Evolutionary conservation across 2,888 invertebrate genomes (phyloP).

Genomic region (Harmothoe impar): DNA sequence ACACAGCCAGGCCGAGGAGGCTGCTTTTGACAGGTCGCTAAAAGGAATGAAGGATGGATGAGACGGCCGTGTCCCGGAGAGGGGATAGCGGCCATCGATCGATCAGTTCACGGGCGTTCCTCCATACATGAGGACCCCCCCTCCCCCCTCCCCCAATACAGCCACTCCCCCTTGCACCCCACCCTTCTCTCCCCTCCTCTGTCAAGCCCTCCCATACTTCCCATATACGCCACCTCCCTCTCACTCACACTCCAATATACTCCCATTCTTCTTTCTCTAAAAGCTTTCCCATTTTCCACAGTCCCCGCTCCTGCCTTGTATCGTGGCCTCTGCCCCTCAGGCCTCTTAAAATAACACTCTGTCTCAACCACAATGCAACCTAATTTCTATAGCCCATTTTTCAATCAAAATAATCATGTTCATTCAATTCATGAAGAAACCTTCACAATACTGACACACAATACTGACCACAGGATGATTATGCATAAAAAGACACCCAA

Average conservation of each 20-base stretch:
- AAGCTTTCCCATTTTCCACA: no score
- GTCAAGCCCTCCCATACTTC: not conserved
- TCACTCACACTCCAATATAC: no score
- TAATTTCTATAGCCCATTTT: no score
- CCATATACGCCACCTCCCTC: not conserved
- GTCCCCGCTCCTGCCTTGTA: no score
- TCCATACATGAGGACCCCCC: not conserved
- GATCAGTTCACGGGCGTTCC: slow-evolving; percentile 8
- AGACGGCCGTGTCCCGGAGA: not conserved
- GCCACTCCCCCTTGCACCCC: not conserved
- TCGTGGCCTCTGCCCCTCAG: not conserved
- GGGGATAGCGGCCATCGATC: slow-evolving; percentile 11
- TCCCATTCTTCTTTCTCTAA: no score
- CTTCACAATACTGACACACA: no score
- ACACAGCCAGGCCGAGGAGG: not conserved
- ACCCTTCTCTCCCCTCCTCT: not conserved
- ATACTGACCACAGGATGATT: no score
- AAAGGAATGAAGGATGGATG: slow-evolving; percentile 55
- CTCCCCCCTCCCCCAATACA: not conserved
- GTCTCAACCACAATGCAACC: no score
- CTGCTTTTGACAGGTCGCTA: slow-evolving; percentile 41
- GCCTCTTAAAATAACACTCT: no score
- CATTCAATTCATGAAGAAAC: no score
- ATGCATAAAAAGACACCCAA: no score
- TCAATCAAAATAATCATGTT: no score